Evolutionary conservation across 2,888 invertebrate genomes (phyloP).

Genomic region (Agrotis ipsilon): DNA sequence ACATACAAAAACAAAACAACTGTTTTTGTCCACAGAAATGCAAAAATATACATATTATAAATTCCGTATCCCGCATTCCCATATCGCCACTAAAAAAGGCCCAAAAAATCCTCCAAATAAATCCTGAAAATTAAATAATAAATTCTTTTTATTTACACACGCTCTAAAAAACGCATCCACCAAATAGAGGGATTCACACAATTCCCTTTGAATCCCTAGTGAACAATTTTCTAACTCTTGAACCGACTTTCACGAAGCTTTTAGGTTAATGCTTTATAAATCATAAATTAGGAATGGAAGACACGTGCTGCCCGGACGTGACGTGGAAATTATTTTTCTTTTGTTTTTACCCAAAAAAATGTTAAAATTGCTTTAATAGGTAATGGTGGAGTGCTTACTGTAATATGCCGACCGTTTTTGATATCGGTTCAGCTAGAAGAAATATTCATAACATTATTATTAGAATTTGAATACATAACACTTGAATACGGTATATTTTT

Average conservation of each 20-base stretch:
- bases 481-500: neutral
- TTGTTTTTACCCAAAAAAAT: slow-evolving; percentile 66
- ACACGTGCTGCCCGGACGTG: slow-evolving; percentile 76
- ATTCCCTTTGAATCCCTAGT: slow-evolving; percentile 71
- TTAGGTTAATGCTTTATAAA: slow-evolving; percentile 85
- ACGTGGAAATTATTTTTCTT: slow-evolving; percentile 70
- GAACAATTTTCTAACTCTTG: slow-evolving; percentile 74
- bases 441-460: neutral
- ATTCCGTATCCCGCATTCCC: slow-evolving; percentile 31
- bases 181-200: slow-evolving; percentile 66
- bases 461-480: neutral
- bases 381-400: slow-evolving; percentile 63
- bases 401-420: slow-evolving; percentile 42
- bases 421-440: neutral
- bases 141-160: slow-evolving; percentile 61
- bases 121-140: slow-evolving; percentile 64
- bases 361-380: slow-evolving; percentile 68
- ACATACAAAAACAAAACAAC: neutral
- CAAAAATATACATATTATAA: neutral
- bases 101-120: slow-evolving; percentile 48
- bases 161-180: slow-evolving; percentile 61
- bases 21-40: neutral
- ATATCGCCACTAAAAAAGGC: slow-evolving; percentile 50
- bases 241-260: slow-evolving; percentile 76
- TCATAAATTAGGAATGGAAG: slow-evolving; percentile 82